A percentile compares a stretch with the other conserved stretches of the same genome.
phyloP scores from a whole-genome alignment of 2,797 vertebrate species.

The Poeciliopsis gracilis region DNA sequence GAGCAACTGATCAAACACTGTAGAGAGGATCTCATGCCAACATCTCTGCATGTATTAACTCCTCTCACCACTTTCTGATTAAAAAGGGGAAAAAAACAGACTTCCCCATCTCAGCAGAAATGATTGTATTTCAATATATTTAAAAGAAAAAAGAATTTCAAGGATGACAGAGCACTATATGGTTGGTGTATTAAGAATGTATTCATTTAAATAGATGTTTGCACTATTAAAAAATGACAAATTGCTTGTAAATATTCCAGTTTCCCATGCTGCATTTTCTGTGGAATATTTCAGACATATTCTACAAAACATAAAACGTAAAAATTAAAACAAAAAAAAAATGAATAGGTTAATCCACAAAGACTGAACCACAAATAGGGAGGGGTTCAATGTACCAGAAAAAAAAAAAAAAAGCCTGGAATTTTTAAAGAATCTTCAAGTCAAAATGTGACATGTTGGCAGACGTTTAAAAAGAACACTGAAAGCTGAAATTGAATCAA shows the following conservation, averaged over 20 bases:
- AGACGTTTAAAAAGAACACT: background rate
- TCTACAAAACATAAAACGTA: background rate
- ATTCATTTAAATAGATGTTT: background rate
- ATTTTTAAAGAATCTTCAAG: background rate
- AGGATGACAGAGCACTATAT: background rate
- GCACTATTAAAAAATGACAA: background rate
- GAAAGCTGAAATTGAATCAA: background rate
- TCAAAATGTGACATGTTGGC: background rate
- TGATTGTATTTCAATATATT: background rate
- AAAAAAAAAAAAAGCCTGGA: background rate
- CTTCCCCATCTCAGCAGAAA: slow-evolving; percentile 1
- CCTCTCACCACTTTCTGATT: background rate
- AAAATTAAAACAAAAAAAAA: too few relatives aligned
- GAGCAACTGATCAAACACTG: slow-evolving; percentile 20
- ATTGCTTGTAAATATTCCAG: background rate
- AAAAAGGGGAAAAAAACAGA: background rate
- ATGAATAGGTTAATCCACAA: background rate
- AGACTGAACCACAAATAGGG: background rate
- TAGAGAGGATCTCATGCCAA: slow-evolving; percentile 9
- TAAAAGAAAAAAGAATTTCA: background rate
- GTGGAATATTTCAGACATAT: background rate
- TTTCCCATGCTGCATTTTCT: background rate
- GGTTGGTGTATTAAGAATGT: background rate
- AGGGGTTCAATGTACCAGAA: background rate
- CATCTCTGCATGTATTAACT: slow-evolving; percentile 3